Base-by-base conservation (phyloP, 2,113 vertebrate species). In the Arothron firmamentum region DNA sequence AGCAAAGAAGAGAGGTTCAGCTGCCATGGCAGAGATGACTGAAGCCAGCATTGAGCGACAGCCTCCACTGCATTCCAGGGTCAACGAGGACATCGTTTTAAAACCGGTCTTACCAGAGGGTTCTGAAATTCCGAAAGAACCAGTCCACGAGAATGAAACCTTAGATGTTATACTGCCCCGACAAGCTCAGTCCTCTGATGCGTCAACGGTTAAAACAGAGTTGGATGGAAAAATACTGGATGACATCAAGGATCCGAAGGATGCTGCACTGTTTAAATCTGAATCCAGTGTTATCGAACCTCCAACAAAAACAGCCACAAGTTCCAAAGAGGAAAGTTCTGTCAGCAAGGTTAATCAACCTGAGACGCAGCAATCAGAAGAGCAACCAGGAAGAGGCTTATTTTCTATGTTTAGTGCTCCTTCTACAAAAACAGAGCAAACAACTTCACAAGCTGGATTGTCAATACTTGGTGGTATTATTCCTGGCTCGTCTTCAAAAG, bases 391-490 rank as follows among this genome's bases (percentile, higher is more conserved):
- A 21, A 90, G 83, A 78, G 75, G 85, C 6, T 67, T 88, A 72
- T 88, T 89, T 74, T 85, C 90, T 53, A 68, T 87, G 64, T 88
- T 90, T 57, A 77, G 76, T 58, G 77, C 71, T 14, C 64, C 85
- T 9, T 57, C 63, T 65, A 25, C 58, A 82, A 66, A 65, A 28
- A 50, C 70, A 61, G 76, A 80, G 56, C 77, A 82, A n/a, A 55
- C 38, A 1, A 2, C 83, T 45, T 63, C 78, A 55, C 83, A 87
- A 18, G 70, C 72, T 79, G 87, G 88, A 25, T 51, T 78, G 47
- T 89, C 90, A 56, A 71, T 87, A 0, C 89, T 93, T 84, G 81
- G 87, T 79, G 85, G 83, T 11, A 88, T 90, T 72, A 67, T 91
- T 60, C 82, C 81, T 72, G 74, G 71, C 76, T 81, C 88, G 15